phyloP scores from a whole-genome alignment of 2,797 vertebrate genomes.

The Malacoctenus gilli region DNA sequence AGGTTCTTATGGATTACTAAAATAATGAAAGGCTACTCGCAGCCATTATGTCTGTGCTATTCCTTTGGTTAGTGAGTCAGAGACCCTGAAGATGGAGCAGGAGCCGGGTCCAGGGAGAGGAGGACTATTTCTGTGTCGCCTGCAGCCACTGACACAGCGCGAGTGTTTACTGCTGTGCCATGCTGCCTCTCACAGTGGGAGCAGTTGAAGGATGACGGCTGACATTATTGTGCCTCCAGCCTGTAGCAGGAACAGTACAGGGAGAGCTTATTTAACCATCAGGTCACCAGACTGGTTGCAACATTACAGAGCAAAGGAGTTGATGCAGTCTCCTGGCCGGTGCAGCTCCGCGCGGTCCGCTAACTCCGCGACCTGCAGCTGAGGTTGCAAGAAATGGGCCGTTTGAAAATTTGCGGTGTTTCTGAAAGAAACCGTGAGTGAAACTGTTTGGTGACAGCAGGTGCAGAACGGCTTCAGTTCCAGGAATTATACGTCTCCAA shows the following conservation, averaged over 20 bases:
- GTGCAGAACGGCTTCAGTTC: constrained; percentile 15
- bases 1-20: constrained; percentile 67
- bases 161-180: constrained; percentile 79
- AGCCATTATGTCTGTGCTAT: constrained; percentile 42
- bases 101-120: constrained; percentile 64
- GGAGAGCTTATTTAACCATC: constrained; percentile 76
- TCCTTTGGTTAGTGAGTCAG: constrained; percentile 69
- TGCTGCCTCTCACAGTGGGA: constrained; percentile 74
- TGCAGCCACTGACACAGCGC: constrained; percentile 77
- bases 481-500: background rate
- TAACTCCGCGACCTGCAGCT: constrained; percentile 26
- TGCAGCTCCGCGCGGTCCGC: constrained; percentile 13
- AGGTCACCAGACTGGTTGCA: constrained; percentile 65
- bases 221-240: constrained; percentile 78
- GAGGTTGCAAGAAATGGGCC: constrained; percentile 25
- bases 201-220: constrained; percentile 77
- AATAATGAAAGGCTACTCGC: constrained; percentile 68
- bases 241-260: constrained; percentile 66
- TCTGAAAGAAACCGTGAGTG: background rate
- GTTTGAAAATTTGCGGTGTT: background rate
- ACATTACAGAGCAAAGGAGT: constrained; percentile 45
- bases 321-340: constrained; percentile 35
- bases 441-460: constrained; percentile 19
- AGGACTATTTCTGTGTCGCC: constrained; percentile 80
- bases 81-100: constrained; percentile 69